phyloP scores from a whole-genome alignment of 2,888 invertebrate genomes.

The Phania funesta region DNA sequence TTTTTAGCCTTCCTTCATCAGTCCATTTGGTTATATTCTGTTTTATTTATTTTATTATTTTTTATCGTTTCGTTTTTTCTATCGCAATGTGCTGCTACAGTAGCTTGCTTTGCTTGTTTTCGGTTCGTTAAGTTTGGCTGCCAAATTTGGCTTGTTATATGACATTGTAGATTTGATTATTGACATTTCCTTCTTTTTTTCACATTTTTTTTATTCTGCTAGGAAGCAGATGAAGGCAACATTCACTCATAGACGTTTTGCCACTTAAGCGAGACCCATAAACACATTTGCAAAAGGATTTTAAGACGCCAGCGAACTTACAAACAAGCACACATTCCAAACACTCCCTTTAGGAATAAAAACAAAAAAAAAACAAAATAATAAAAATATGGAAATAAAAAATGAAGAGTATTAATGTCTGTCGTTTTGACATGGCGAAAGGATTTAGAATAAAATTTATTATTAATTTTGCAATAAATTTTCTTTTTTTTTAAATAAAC shows the following conservation, averaged over 20 bases:
- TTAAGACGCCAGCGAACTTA: conserved; percentile 48
- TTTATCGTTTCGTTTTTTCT: neutral
- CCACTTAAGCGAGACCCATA: conserved; percentile 53
- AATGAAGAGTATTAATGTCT: no score
- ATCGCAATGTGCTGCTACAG: conserved; percentile 10
- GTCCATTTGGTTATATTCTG: neutral
- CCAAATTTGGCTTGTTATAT: conserved; percentile 51
- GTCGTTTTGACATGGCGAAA: neutral
- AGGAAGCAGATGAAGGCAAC: no score
- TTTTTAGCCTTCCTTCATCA: conserved; percentile 18
- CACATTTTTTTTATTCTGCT: neutral
- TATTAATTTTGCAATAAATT: neutral
- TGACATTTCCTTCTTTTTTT: conserved; percentile 17
- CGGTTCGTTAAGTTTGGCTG: conserved; percentile 58
- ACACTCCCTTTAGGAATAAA: neutral
- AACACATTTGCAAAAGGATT: conserved; percentile 59
- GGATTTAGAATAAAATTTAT: neutral
- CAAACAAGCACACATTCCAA: neutral
- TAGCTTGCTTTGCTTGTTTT: conserved; percentile 24
- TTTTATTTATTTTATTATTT: conserved; percentile 7
- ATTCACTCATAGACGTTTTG: conserved; percentile 31
- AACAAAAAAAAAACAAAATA: neutral
- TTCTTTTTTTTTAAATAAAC: neutral
- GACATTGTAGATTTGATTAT: conserved; percentile 59
- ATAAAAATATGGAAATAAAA: neutral